Percentiles rank a stretch among this genome's conserved stretches.
These are phyloP conservation scores for Rhadinocentrus ornatus DNA, from an alignment of 2,797 vertebrate species.

Conservation along the genomic window DNA sequence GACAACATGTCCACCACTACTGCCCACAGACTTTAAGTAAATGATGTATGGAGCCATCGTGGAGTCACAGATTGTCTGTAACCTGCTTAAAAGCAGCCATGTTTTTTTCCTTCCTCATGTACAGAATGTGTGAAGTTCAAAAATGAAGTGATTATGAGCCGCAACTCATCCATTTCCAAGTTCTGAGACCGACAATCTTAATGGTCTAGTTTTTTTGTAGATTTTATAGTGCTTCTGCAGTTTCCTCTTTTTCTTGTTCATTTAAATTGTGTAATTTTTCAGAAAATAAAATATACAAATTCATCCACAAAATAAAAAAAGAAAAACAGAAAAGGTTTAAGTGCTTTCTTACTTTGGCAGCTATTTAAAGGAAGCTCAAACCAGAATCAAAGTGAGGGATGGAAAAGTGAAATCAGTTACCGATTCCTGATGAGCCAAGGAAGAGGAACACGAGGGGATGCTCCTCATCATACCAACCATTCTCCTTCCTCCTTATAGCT, in stretches of 20 bases:
- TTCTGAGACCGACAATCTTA: too few relatives aligned
- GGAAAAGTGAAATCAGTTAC: constrained; percentile 78
- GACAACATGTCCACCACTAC: not conserved
- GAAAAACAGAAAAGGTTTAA: constrained; percentile 9
- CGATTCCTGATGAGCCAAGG: constrained; percentile 96
- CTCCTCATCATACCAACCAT: constrained; percentile 98
- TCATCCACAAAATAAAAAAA: constrained; percentile 4
- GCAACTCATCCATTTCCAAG: too few relatives aligned
- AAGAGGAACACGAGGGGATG: constrained; percentile 98
- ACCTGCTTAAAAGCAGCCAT: not conserved
- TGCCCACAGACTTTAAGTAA: not conserved
- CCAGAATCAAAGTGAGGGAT: constrained; percentile 11
- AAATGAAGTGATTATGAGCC: not conserved
- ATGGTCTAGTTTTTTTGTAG: not conserved
- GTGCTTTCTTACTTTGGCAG: constrained; percentile 51
- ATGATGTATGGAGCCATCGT: not conserved
- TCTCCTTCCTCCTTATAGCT: constrained; percentile 98
- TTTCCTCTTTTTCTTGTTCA: constrained; percentile 12
- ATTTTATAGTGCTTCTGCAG: constrained; percentile 12
- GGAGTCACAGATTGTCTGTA: not conserved
- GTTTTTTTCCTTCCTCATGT: not conserved
- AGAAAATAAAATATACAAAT: constrained; percentile 2
- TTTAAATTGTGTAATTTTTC: constrained; percentile 10
- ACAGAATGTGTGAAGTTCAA: not conserved
- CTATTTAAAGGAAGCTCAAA: constrained; percentile 27